Base-by-base conservation (phyloP, 2,113 vertebrate genomes). In the Gallinago media region DNA sequence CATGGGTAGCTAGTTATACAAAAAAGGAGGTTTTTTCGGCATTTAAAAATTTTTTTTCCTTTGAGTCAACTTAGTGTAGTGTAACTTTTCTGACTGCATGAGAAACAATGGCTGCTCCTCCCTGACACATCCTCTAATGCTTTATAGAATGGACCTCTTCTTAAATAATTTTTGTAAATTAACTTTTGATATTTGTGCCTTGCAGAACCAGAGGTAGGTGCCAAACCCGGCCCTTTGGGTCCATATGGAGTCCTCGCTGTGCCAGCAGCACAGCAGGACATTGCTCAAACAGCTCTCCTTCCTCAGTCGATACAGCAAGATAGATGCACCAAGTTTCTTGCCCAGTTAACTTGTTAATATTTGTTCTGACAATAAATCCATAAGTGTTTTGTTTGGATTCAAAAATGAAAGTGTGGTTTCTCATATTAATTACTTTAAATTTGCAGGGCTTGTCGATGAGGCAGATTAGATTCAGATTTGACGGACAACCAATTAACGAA, bases 401-500 rank as follows among this genome's bases (percentile, higher is more conserved):
- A 36, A 47, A 46, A 65, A 19, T 19, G 15, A 18, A 42, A 73
- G 17, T 0, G 1, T 61, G 19, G 31, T 59, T 89, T 34, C 65
- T 96, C 71, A 74, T 6, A 1, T 20, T 16, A 31, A 17, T 54
- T 71, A 31, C 36, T 89, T 87, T 79, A 34, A 80, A 78, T 47
- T 96, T 91, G 12, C 94, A 99, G 99, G 99, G 99, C 62, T 98
- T 99, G 97, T 98, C 99, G 8, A 98, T 99, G 98, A 99, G 98
- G 92, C 98, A 99, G 97, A 99, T 99, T 92, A 97, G 98, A 52
- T 99, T 99, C 98, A 97, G 98, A 95, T 99, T 99, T 96, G 99
- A 99, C 63, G 99, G 99, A 70, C 99, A 99, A 62, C 99, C 99
- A 11, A 98, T 99, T 88, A 99, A 99, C 84, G 99, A 99, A 98